A percentile compares a stretch with the other conserved stretches of the same genome.
These are phyloP conservation scores for Lepidothrix coronata DNA, from an alignment of 2,113 vertebrate genomes.

Conservation along the genomic window DNA sequence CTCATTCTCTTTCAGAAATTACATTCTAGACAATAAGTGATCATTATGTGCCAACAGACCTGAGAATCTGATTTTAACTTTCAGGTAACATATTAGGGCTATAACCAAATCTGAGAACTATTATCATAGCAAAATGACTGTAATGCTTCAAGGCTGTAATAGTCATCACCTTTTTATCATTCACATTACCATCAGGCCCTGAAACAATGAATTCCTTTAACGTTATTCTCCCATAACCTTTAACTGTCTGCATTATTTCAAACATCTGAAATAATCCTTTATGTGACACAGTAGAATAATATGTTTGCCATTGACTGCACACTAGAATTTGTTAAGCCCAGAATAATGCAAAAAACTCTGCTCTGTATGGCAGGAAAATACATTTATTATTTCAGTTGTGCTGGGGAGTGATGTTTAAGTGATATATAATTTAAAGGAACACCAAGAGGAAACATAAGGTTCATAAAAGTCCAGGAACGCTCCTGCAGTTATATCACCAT, in stretches of 20 bases:
- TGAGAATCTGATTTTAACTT: conserved; percentile 54
- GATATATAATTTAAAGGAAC: not conserved
- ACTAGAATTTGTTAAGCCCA: not conserved
- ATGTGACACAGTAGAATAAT: conserved; percentile 5
- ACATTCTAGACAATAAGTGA: not conserved
- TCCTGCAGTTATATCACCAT: not conserved
- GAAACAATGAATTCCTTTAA: conserved; percentile 42
- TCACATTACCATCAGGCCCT: conserved; percentile 29
- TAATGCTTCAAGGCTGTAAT: conserved; percentile 54
- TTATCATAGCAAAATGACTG: conserved; percentile 59
- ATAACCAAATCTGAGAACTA: conserved; percentile 55
- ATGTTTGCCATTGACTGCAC: not conserved
- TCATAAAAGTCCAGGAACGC: not conserved
- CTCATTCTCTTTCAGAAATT: conserved; percentile 11
- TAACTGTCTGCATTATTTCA: conserved; percentile 44
- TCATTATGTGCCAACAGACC: conserved; percentile 19
- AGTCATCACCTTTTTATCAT: conserved; percentile 55
- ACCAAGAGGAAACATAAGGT: not conserved
- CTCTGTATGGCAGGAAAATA: not conserved
- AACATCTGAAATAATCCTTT: conserved; percentile 33
- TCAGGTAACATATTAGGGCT: conserved; percentile 51
- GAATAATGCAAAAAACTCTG: not conserved
- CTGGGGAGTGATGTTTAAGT: not conserved
- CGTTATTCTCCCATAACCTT: conserved; percentile 51
- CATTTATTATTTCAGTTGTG: not conserved